A percentile compares a stretch with the other conserved stretches of the same genome.
Evolutionary conservation across 2,113 vertebrate genomes (phyloP).

Genomic region (Urocolius indicus): DNA sequence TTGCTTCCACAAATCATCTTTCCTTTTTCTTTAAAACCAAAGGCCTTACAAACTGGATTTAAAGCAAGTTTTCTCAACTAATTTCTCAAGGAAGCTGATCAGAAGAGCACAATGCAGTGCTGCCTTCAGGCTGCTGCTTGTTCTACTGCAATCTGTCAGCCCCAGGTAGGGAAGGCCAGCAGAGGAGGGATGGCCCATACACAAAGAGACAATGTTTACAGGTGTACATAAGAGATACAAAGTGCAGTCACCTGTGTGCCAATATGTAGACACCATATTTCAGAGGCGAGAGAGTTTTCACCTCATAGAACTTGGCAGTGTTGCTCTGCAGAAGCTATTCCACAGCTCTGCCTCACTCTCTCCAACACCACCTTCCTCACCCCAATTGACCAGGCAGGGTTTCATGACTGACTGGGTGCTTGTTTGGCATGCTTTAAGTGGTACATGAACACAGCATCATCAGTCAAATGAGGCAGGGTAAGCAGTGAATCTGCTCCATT

Average conservation of each 20-base stretch:
- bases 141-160: not conserved
- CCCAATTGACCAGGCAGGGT: not conserved
- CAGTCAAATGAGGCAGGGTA: not conserved
- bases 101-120: not conserved
- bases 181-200: not conserved
- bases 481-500: not conserved
- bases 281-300: not conserved
- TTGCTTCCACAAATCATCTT: not conserved
- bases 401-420: not conserved
- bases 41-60: not conserved
- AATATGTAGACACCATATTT: not conserved
- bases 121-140: not conserved
- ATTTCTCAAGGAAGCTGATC: not conserved
- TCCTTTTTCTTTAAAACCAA: not conserved
- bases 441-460: not conserved
- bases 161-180: not conserved
- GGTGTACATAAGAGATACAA: not conserved
- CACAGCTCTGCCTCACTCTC: not conserved
- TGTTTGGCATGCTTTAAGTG: not conserved
- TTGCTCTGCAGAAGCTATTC: not conserved
- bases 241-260: not conserved
- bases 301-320: rapidly evolving
- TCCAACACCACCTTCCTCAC: not conserved
- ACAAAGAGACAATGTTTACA: not conserved
- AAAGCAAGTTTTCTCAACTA: not conserved